Evolutionary conservation across 2,888 invertebrate genomes (phyloP).

Genomic region (Monochamus alternatus): DNA sequence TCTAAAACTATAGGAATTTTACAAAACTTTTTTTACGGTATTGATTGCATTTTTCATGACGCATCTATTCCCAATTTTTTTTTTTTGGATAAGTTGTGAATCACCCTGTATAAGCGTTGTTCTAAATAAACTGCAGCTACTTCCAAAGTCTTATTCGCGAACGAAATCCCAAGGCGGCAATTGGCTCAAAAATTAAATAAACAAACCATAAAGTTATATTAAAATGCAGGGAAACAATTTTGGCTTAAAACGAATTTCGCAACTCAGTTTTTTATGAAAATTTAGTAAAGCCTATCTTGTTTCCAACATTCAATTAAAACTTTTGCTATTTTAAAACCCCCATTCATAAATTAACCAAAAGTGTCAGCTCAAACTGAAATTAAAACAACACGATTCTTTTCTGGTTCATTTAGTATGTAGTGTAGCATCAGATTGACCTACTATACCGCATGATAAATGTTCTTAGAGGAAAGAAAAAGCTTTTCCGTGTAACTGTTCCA

Average conservation of each 20-base stretch:
- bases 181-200: constrained; percentile 52
- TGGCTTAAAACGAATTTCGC: constrained; percentile 39
- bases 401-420: constrained; percentile 33
- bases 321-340: constrained; percentile 26
- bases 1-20: no score
- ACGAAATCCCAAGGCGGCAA: constrained; percentile 47
- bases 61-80: no score
- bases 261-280: constrained; percentile 50
- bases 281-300: constrained; percentile 48
- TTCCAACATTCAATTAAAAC: constrained; percentile 33
- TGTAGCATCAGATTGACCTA: constrained; percentile 35
- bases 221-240: constrained; percentile 51
- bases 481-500: constrained; percentile 56
- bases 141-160: no score
- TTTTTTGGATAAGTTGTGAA: no score
- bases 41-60: no score
- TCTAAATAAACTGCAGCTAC: no score
- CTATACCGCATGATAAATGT: constrained; percentile 57
- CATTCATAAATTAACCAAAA: constrained; percentile 19
- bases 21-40: no score
- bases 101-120: no score
- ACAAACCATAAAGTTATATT: constrained; percentile 47
- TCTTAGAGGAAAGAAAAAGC: constrained; percentile 55
- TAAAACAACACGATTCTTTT: constrained; percentile 37
- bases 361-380: constrained; percentile 15